phyloP scores from a whole-genome alignment of 1,140 invertebrate species.

The Anastatus disparis region DNA sequence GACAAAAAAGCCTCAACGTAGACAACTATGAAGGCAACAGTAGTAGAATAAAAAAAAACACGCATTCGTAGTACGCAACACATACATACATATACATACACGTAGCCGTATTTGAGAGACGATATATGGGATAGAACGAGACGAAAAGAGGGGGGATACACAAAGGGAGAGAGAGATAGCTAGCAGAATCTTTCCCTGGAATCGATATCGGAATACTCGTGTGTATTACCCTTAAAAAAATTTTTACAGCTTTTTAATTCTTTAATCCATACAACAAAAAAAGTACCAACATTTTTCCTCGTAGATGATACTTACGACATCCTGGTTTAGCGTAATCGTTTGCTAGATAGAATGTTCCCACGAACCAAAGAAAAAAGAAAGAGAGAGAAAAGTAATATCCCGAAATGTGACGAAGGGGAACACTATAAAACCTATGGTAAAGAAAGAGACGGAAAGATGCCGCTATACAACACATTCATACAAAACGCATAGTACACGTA shows the following conservation, averaged over 20 bases:
- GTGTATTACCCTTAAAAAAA: background rate
- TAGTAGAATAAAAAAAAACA: background rate
- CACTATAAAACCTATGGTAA: too few relatives aligned
- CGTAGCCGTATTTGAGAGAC: too few relatives aligned
- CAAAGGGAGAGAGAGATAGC: constrained; percentile 23
- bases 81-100: too few relatives aligned
- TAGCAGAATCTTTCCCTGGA: constrained; percentile 25
- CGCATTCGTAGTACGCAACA: too few relatives aligned
- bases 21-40: background rate
- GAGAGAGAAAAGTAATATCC: background rate
- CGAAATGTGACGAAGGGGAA: constrained; percentile 14
- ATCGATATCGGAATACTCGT: constrained; percentile 34
- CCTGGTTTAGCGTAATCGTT: too few relatives aligned
- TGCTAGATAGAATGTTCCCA: too few relatives aligned
- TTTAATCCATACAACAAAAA: too few relatives aligned
- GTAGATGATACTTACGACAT: too few relatives aligned
- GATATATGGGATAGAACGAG: too few relatives aligned
- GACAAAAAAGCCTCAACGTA: background rate
- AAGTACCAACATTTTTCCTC: too few relatives aligned
- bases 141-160: constrained; percentile 26
- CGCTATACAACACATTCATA: constrained; percentile 7
- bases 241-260: too few relatives aligned
- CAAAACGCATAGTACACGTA: too few relatives aligned
- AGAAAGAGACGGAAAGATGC: constrained; percentile 28
- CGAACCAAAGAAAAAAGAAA: background rate